Evolutionary conservation across 2,797 vertebrate species (phyloP).

Genomic region (Fratercula arctica): DNA sequence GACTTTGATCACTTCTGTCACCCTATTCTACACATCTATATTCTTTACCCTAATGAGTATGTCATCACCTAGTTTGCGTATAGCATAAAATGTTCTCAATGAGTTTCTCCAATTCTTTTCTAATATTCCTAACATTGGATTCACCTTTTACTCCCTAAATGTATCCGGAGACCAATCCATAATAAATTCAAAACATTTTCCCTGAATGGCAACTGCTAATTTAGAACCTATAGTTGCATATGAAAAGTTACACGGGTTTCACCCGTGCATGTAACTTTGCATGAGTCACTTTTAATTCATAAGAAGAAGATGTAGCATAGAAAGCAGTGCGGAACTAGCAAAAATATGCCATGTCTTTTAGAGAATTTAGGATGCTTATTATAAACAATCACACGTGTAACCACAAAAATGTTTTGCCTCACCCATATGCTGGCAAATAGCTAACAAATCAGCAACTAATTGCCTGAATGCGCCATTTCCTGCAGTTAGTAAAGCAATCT

Average conservation of each 20-base stretch:
- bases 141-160: background rate
- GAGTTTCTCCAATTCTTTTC: background rate
- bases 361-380: background rate
- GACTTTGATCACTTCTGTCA: background rate
- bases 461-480: background rate
- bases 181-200: background rate
- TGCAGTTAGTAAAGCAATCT: background rate
- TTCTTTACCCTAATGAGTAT: background rate
- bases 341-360: background rate
- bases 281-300: background rate
- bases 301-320: background rate
- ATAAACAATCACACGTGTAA: background rate
- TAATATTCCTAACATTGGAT: background rate
- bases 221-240: background rate
- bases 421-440: background rate
- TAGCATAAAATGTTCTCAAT: background rate
- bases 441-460: background rate
- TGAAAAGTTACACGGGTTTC: background rate
- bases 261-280: fast-evolving
- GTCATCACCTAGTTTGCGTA: background rate
- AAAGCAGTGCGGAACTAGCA: background rate
- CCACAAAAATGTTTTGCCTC: background rate
- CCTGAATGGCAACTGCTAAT: background rate
- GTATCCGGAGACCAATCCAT: background rate
- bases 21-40: background rate